Evolutionary conservation across 2,888 invertebrate species (phyloP).

Genomic region (Serripes groenlandicus): DNA sequence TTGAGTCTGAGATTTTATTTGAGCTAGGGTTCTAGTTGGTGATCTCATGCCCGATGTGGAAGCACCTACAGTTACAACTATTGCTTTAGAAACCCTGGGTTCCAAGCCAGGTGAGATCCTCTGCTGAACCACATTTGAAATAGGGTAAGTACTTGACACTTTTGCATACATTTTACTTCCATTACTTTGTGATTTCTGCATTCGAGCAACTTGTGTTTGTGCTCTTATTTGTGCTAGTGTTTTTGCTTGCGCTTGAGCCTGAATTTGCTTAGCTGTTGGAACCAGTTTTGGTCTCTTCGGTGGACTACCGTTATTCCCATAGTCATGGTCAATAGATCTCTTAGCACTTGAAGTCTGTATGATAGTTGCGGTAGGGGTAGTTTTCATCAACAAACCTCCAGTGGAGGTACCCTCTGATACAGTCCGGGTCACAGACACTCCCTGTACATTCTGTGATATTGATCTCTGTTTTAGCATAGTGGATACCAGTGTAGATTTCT

Average conservation of each 20-base stretch:
- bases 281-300: constrained; percentile 68
- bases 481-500: constrained; percentile 77
- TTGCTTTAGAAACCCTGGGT: constrained; percentile 46
- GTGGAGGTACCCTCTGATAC: constrained; percentile 21
- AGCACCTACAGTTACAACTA: constrained; percentile 54
- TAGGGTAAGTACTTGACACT: constrained; percentile 40
- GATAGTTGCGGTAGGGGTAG: constrained; percentile 16
- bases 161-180: constrained; percentile 66
- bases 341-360: constrained; percentile 58
- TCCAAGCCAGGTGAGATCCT: constrained; percentile 58
- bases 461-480: constrained; percentile 81
- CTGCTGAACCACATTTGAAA: constrained; percentile 38
- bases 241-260: constrained; percentile 72
- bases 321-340: constrained; percentile 19
- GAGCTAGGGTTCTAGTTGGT: constrained; percentile 82
- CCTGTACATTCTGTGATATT: constrained; percentile 74
- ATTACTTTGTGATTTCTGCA: constrained; percentile 66
- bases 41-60: constrained; percentile 57
- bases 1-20: constrained; percentile 83
- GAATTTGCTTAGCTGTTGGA: constrained; percentile 52
- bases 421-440: constrained; percentile 21
- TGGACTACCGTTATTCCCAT: constrained; percentile 56
- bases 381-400: constrained; percentile 69
- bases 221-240: constrained; percentile 80
- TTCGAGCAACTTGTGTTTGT: constrained; percentile 77